A percentile compares a stretch with the other conserved stretches of the same genome.
Evolutionary conservation across 2,797 vertebrate species (phyloP).

Genomic region (Cyprinella venusta): DNA sequence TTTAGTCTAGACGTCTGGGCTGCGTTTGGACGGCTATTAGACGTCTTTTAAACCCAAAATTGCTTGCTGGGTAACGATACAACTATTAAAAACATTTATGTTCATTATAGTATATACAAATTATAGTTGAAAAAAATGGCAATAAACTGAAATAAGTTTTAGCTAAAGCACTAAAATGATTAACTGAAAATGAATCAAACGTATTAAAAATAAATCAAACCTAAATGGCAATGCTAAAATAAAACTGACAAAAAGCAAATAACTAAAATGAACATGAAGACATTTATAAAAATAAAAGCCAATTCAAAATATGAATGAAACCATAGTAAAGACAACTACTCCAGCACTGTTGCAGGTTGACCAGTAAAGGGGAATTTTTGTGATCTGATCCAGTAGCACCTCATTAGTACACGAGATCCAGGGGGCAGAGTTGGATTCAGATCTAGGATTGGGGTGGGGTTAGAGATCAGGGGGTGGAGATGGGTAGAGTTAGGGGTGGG

Average conservation of each 20-base stretch:
- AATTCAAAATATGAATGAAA: not conserved
- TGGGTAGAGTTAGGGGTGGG: too few relatives aligned
- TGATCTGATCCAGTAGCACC: too few relatives aligned
- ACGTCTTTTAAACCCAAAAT: too few relatives aligned
- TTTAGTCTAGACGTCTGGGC: too few relatives aligned
- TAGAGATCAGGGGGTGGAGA: too few relatives aligned
- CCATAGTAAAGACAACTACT: accelerated
- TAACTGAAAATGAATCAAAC: not conserved
- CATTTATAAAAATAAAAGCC: not conserved
- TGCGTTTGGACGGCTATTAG: too few relatives aligned
- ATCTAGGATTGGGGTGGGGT: too few relatives aligned
- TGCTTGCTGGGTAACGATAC: too few relatives aligned
- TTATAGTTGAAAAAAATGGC: not conserved
- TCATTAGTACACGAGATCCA: too few relatives aligned
- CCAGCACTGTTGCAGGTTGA: not conserved
- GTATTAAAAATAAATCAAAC: not conserved
- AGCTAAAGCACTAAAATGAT: not conserved
- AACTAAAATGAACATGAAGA: not conserved
- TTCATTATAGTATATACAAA: not conserved
- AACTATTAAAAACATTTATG: not conserved
- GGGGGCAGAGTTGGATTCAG: too few relatives aligned
- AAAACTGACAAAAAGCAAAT: not conserved
- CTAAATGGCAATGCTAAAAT: not conserved
- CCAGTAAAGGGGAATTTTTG: not conserved
- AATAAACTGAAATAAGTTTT: not conserved